Base-by-base conservation (phyloP, 2,888 invertebrate genomes). In the Scaptomyza parva region DNA sequence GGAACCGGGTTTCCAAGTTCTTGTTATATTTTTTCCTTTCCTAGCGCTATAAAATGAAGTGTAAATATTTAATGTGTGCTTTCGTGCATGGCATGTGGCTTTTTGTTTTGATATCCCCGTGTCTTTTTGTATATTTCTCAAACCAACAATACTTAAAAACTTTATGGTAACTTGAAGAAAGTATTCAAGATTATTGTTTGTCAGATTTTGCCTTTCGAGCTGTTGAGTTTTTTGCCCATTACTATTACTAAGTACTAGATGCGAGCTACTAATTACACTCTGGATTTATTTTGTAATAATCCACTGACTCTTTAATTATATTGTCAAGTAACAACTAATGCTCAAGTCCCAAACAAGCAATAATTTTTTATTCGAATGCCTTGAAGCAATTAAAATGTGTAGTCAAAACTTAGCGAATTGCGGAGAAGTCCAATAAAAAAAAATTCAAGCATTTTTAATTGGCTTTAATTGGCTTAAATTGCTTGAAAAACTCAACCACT, bases 11-110 rank as follows among this genome's bases (percentile, higher is more conserved):
- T 37, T 8, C 48, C 33, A 48, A 33, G 30, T 48, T 43, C 22
- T 60, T 65, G 60, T 60, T 63, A 58, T 67, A 37, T 17, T 37
- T 61, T 61, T 60, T 59, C 53, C 57, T 59, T 70, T 41, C 58
- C 53, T 54, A 53, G 35, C 55, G 79, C 84, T 76, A 90, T 91
- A 91, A 90, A 91, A 90, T 89, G 87, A 90, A 91, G 89, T 90
- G 90, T 91, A 91, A 91, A 91, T 91, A 90, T 91, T 91, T 91
- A 91, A 91, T 91, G 90, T 87, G 84, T 88, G 88, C 90, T 90
- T 89, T 87, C 86, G 73, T 87, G 82, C 88, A 87, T 85, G 82
- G 51, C 85, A 68, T 68, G 83, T 82, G 76, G 61, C 69, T 54
- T 51, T 64, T 30, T 33, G 35, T 18, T 35, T 45, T 43, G 14